Base-by-base conservation (phyloP, 2,888 invertebrate genomes). In the Netelia melanura region DNA sequence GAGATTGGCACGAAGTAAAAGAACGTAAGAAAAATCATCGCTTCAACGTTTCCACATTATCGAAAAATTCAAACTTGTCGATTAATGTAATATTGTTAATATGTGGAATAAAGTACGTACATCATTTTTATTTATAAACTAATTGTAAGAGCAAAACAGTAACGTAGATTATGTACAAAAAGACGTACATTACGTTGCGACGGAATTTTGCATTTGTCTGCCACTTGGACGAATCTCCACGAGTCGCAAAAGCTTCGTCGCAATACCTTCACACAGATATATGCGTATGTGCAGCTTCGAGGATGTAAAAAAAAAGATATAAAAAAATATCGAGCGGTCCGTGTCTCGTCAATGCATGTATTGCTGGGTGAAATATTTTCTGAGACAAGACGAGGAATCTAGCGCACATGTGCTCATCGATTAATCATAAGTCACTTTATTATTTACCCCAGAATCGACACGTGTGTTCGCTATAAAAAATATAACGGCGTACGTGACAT, bases 41-140 rank as follows among this genome's bases (percentile, higher is more conserved):
- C 30, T 67, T 77, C 77, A 77, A 77, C 77, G 58, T 56, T 77
- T 68, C 17, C 17, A 21, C 17, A n/a, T 14, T 21, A 56, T 25
- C 64, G 1, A 30, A 17, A 56, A 67, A 52, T 65, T 75, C 38
- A 5, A 58, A 48, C 10, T 17, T 9, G n/a, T 58, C 17, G 58
- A 65, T 25, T 3, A 9, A 10, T 21, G 48, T 65, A 30, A 30
- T 23, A 67, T 72, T 11, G 25, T 5, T 72, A 58, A 58, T 23
- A 70, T 67, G 17, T n/a, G 61, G 11, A 56, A 56, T 74, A 75
- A 10, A 10, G 17, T 75, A 75, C 71, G 70, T 75, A 81, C 25
- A 43, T 44, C 17, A 23, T 6, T 58, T 5, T 2, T 48, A 48
- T 48, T 48, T 48, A 14, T 48, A 14, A 14, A 14, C 48, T 14